These are phyloP conservation scores for Eupeodes luniger DNA, from an alignment of 2,888 invertebrate genomes.

Conservation along the genomic window DNA sequence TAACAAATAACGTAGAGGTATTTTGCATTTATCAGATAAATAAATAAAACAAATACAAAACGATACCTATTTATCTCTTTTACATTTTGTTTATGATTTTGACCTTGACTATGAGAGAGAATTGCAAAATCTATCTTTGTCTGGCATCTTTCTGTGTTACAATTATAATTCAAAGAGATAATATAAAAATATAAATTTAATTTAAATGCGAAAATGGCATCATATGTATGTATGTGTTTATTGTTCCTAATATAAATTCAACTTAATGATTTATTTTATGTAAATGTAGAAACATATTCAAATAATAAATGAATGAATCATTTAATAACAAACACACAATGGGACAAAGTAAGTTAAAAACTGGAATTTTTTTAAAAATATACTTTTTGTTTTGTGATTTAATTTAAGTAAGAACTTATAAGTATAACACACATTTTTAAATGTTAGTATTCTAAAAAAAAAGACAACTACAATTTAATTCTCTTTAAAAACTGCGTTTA, in stretches of 20 bases:
- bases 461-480: no score
- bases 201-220: neutral
- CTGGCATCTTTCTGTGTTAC: neutral
- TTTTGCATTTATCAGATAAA: neutral
- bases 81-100: slow-evolving; percentile 12
- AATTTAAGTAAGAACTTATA: no score
- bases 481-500: no score
- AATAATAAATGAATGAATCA: neutral
- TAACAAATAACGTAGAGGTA: neutral
- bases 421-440: no score
- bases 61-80: neutral
- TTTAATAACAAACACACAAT: neutral
- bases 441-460: no score
- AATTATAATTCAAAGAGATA: neutral
- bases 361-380: no score
- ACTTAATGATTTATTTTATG: neutral
- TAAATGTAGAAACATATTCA: neutral
- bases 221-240: neutral
- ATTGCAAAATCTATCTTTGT: slow-evolving; percentile 30
- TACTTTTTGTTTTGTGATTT: no score
- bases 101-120: slow-evolving; percentile 36
- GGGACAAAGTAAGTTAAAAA: no score
- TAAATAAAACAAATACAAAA: slow-evolving; percentile 3
- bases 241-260: neutral
- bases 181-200: slow-evolving; percentile 4